Evolutionary conservation across 1,140 invertebrate species (phyloP).

Genomic region (Diuraphis noxia): DNA sequence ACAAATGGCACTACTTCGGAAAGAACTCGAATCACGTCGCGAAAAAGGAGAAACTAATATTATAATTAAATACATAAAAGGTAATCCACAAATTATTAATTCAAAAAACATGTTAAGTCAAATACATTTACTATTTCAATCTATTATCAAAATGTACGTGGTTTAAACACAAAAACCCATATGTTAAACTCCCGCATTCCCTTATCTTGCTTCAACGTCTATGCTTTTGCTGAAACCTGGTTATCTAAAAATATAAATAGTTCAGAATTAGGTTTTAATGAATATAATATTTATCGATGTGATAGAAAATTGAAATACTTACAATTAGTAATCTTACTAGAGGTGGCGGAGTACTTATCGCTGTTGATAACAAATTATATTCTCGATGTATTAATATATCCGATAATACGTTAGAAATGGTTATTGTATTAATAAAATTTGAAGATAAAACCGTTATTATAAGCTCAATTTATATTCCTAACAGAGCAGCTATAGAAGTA

Average conservation of each 20-base stretch:
- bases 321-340: not conserved
- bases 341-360: not conserved
- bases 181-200: slow-evolving; percentile 2
- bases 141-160: not conserved
- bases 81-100: not conserved
- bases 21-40: not conserved
- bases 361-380: not conserved
- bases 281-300: too few species aligned
- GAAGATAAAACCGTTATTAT: not conserved
- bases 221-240: too few species aligned
- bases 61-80: not conserved
- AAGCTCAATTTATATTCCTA: not conserved
- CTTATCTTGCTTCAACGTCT: not conserved
- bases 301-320: too few species aligned
- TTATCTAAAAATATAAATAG: too few species aligned
- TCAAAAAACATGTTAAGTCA: not conserved
- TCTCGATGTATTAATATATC: slow-evolving; percentile 11
- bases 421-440: not conserved
- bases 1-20: not conserved
- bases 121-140: not conserved
- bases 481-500: not conserved
- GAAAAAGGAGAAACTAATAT: not conserved
- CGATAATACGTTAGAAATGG: not conserved
- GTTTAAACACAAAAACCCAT: not conserved
- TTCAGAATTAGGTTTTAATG: too few species aligned